Evolutionary conservation across 2,797 vertebrate species (phyloP), one percentile per base, ranked within the genome.

Genomic region (Schizothorax lantsangensis): DNA sequence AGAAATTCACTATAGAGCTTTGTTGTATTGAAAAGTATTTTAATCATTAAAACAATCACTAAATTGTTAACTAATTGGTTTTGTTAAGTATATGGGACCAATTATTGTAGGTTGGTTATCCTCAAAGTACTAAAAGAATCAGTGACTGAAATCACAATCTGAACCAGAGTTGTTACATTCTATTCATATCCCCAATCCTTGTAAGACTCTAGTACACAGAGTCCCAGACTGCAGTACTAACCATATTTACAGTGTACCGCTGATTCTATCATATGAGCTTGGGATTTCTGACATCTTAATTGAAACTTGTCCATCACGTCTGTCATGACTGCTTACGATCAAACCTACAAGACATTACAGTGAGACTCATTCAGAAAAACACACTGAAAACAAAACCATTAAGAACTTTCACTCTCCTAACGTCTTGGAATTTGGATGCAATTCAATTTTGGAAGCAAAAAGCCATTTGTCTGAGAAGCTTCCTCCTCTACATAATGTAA

Each of bases 401-500:
- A 38, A 62, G 78, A 85, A 87, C 77, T 66, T 33, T 90, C 88
- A 91, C 90, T 93, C 90, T 91, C 73, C 84, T 81, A 88, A 88
- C 72, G 73, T 92, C 83, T 81, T 80, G 19, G 57, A 45, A 90
- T 90, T 83, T 90, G 89, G 88, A 84, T 23, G 19, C 81, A 15
- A 88, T 90, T 91, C 87, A 89, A 88, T 89, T 89, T 81, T 17
- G 72, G 86, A 88, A 89, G 89, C 86, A 89, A 91, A 85, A 82
- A 86, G 81, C 85, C 86, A 91, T 94, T 93, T 92, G 89, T 92
- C 88, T 91, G 84, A 92, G 86, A 93, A 89, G 88, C 84, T 90
- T 89, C 90, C 89, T 91, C 91, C 87, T 89, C 84, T 84, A 87
- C 88, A 88, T 93, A 92, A 95, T 93, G 89, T 91, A 88, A 94